Conservation (phyloP, 1,140 invertebrate genomes). For the Bombus difficillimus region DNA sequence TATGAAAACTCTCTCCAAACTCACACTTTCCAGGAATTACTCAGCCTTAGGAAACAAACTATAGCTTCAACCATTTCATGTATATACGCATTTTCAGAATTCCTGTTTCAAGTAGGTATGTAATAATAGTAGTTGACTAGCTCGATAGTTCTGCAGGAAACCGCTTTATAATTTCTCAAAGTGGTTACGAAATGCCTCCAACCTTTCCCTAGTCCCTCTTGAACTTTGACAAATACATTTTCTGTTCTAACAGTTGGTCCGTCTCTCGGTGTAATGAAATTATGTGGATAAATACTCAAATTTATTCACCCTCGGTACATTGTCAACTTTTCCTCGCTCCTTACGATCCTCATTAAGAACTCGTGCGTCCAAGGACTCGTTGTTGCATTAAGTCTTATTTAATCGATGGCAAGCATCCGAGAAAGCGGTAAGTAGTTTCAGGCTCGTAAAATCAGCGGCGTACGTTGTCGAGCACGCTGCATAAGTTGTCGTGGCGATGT, state of each 20-base stretch:
- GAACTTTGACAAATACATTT: not conserved
- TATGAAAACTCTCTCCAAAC: slow-evolving; percentile 22
- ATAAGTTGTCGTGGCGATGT: slow-evolving; percentile 42
- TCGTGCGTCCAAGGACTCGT: not conserved
- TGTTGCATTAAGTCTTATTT: slow-evolving; percentile 48
- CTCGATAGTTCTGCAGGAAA: not conserved
- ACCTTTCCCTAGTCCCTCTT: not conserved
- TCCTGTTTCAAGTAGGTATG: no score
- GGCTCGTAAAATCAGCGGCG: slow-evolving; percentile 50
- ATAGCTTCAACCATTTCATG: not conserved
- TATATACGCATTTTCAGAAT: no score
- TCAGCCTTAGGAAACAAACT: slow-evolving; percentile 6
- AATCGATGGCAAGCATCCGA: slow-evolving; percentile 37
- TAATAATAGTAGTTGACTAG: not conserved
- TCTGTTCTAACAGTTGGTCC: not conserved
- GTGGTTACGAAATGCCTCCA: not conserved
- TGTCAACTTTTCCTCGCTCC: not conserved
- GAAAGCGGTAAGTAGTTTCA: slow-evolving; percentile 34
- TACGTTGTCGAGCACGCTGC: slow-evolving; percentile 68
- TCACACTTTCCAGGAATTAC: not conserved
- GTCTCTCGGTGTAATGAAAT: not conserved
- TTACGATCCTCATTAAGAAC: not conserved
- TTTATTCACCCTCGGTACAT: not conserved
- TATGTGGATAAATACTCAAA: not conserved
- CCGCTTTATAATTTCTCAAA: not conserved